A percentile compares a stretch with the other conserved stretches of the same genome.
These are phyloP conservation scores for Pseudoips prasinana DNA, from an alignment of 2,888 invertebrate species.

Conservation along the genomic window DNA sequence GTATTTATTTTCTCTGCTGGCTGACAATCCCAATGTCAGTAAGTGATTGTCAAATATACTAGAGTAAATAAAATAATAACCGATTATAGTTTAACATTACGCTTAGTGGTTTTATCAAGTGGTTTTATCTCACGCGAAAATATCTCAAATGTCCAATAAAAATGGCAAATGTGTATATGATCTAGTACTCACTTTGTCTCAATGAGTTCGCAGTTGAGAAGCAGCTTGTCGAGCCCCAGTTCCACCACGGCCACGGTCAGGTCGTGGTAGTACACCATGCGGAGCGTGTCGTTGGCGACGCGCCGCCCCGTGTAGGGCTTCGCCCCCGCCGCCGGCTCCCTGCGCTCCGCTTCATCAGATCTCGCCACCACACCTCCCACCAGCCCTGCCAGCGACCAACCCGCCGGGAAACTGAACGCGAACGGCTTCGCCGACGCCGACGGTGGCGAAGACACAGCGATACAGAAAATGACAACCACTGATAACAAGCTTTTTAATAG, in stretches of 20 bases:
- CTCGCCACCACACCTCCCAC: slow-evolving; percentile 65
- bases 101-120: too few species aligned
- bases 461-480: slow-evolving; percentile 66
- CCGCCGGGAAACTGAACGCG: slow-evolving; percentile 70
- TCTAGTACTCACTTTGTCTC: slow-evolving; percentile 90
- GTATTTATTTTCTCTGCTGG: too few species aligned
- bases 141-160: too few species aligned
- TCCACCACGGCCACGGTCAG: slow-evolving; percentile 92
- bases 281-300: slow-evolving; percentile 84
- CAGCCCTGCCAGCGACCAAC: slow-evolving; percentile 72
- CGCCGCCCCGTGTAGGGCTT: slow-evolving; percentile 85
- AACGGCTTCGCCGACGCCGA: slow-evolving; percentile 74
- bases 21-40: too few species aligned
- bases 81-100: too few species aligned
- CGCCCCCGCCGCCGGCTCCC: slow-evolving; percentile 64
- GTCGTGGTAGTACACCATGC: slow-evolving; percentile 90
- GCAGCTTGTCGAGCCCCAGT: slow-evolving; percentile 85
- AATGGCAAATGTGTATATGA: too few species aligned
- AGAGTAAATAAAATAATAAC: too few species aligned
- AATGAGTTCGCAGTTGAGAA: slow-evolving; percentile 90
- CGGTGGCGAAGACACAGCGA: slow-evolving; percentile 71
- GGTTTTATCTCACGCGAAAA: too few species aligned
- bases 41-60: too few species aligned
- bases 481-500: slow-evolving; percentile 68
- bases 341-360: slow-evolving; percentile 52